Evolutionary conservation across 2,888 invertebrate species (phyloP).

Genomic region (Clanis bilineata): DNA sequence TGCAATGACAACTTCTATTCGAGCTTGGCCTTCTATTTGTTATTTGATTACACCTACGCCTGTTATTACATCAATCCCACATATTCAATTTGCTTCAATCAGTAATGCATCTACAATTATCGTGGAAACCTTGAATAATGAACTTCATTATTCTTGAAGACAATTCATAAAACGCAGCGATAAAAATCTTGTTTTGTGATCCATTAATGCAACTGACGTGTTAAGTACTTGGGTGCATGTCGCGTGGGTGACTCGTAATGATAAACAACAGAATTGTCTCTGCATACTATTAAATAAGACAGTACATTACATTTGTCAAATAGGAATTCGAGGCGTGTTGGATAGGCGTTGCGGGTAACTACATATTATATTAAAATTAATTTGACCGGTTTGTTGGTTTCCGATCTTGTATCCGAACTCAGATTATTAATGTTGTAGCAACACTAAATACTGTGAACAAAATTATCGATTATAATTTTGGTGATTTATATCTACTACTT

Average conservation of each 20-base stretch:
- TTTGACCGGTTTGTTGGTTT: constrained; percentile 53
- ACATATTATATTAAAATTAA: constrained; percentile 37
- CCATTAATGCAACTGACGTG: constrained; percentile 36
- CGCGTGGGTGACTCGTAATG: constrained; percentile 41
- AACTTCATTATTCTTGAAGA: constrained; percentile 34
- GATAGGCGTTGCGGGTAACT: constrained; percentile 51
- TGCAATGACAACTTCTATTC: not conserved
- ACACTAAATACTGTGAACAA: not conserved
- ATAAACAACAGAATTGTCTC: constrained; percentile 45
- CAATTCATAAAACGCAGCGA: constrained; percentile 38
- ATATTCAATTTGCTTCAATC: constrained; percentile 45
- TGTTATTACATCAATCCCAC: constrained; percentile 22
- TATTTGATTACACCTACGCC: constrained; percentile 29
- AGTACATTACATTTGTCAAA: constrained; percentile 50
- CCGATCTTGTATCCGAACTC: not conserved
- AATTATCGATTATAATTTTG: not conserved
- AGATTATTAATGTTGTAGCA: not conserved
- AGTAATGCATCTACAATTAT: constrained; percentile 42
- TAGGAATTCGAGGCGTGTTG: constrained; percentile 42
- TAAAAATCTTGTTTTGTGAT: constrained; percentile 45
- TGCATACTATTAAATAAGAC: constrained; percentile 43
- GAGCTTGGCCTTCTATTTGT: constrained; percentile 15
- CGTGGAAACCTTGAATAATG: constrained; percentile 43
- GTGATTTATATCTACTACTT: not conserved
- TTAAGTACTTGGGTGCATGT: constrained; percentile 30